Evolutionary conservation across 2,888 invertebrate genomes (phyloP), one percentile per base, ranked within the genome.

Genomic region (Rhagonycha fulva): DNA sequence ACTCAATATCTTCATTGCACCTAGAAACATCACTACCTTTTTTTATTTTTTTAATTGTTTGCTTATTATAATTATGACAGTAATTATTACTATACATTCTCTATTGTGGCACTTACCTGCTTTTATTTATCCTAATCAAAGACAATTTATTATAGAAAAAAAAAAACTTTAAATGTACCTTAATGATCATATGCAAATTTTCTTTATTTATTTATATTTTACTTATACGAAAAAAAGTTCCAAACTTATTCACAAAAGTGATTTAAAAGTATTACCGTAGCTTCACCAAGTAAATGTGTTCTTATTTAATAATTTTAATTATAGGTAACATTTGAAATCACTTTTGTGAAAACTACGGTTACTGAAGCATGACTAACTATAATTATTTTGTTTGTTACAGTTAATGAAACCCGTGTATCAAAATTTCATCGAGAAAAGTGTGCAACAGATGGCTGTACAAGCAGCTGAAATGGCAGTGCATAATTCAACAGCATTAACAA

Each of bases 401-500:
- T 89, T 94, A 82, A 93, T 96, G 94, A 95, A 95, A 88, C 95
- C 95, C 80, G 88, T 93, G 80, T 95, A 95, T 88, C 94, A 95
- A 87, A 90, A 92, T 79, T 94, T 94, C 86, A 90, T 95, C 86
- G 95, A 95, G 89, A 94, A 93, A 87, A 93, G 95, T 84, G 93
- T 96, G 87, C 93, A 95, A 87, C 94, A 93, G 87, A 95, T 94
- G 83, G 94, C 95, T 81, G 92, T 91, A 70, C 94, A 92, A 87
- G 95, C 94, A 83, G 93, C 94, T 75, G 93, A 93, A 87, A 89
- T 92, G 75, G 92, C 93, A 9, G 89, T 93, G 73, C 90, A 90
- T 70, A 91, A 90, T 80, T 86, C 89, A 76, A 88, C 76, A 68
- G 76, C 86, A 68, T 84, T 78, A 81, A 80, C 77, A 82, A 84